Percentiles rank a stretch among this genome's conserved stretches.
phyloP scores from a whole-genome alignment of 2,113 vertebrate species.

The Podarcis raffonei region DNA sequence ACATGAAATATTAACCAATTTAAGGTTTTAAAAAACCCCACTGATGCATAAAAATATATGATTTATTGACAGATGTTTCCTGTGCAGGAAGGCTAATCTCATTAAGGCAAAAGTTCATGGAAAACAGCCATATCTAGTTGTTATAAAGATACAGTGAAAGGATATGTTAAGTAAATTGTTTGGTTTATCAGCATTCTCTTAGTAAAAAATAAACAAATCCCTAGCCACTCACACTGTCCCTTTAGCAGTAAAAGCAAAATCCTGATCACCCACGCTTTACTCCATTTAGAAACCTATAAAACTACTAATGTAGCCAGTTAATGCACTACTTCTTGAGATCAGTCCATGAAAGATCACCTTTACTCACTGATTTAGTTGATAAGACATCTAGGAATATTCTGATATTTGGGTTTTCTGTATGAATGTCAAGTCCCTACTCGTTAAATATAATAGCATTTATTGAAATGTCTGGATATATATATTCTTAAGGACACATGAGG shows the following conservation, averaged over 20 bases:
- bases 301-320: not conserved
- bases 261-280: constrained; percentile 6
- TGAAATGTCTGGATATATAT: no score
- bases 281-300: constrained; percentile 24
- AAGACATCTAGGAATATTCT: constrained; percentile 15
- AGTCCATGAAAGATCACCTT: not conserved
- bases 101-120: not conserved
- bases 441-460: no score
- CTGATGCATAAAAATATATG: constrained; percentile 9
- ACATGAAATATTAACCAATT: not conserved
- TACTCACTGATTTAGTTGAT: constrained; percentile 4
- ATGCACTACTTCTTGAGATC: constrained; percentile 44
- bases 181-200: constrained; percentile 24
- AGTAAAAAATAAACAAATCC: not conserved
- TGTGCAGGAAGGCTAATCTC: constrained; percentile 33
- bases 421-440: constrained; percentile 15
- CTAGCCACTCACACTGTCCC: not conserved
- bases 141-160: not conserved
- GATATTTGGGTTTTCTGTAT: constrained; percentile 29
- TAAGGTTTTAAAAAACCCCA: not conserved
- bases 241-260: constrained; percentile 26
- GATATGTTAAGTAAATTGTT: constrained; percentile 22
- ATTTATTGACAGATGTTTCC: constrained; percentile 34
- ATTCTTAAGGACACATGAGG: no score
- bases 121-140: not conserved